phyloP scores from a whole-genome alignment of 2,888 invertebrate species.

The Ptychoptera albimana region DNA sequence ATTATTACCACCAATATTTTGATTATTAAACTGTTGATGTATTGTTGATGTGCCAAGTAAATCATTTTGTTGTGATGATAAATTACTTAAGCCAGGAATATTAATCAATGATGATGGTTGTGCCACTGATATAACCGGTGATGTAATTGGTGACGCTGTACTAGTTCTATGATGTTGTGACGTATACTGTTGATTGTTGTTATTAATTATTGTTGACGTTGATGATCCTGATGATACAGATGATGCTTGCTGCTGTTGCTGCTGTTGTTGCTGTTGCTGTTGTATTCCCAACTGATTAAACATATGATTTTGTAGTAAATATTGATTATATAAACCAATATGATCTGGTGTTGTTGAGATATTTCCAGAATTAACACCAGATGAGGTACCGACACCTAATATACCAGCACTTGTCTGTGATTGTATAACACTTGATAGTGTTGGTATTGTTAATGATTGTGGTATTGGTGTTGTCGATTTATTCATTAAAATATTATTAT shows the following conservation, averaged over 20 bases:
- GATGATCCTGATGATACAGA: neutral
- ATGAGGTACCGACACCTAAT: neutral
- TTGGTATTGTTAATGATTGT: constrained; percentile 13
- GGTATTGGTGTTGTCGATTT: constrained; percentile 11
- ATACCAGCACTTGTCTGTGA: neutral
- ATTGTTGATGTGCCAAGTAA: too few species aligned
- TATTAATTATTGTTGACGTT: too few species aligned
- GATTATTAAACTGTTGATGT: neutral
- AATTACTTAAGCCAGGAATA: too few species aligned
- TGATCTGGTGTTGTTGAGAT: constrained; percentile 5
- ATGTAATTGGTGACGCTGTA: too few species aligned
- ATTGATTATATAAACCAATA: constrained; percentile 10
- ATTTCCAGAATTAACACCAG: too few species aligned
- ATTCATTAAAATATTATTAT: neutral
- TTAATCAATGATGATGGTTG: too few species aligned
- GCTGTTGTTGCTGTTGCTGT: neutral
- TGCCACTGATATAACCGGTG: too few species aligned
- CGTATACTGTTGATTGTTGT: too few species aligned
- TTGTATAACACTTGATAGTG: neutral
- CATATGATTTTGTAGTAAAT: constrained; percentile 10
- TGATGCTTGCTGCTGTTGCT: neutral
- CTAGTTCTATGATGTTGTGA: too few species aligned
- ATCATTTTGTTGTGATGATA: too few species aligned
- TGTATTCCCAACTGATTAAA: constrained; percentile 4
- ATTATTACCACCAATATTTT: neutral